A percentile compares a stretch with the other conserved stretches of the same genome.
Evolutionary conservation across 64 coral and sea anemone species (phyloP).

Genomic region (Montipora capricornis): DNA sequence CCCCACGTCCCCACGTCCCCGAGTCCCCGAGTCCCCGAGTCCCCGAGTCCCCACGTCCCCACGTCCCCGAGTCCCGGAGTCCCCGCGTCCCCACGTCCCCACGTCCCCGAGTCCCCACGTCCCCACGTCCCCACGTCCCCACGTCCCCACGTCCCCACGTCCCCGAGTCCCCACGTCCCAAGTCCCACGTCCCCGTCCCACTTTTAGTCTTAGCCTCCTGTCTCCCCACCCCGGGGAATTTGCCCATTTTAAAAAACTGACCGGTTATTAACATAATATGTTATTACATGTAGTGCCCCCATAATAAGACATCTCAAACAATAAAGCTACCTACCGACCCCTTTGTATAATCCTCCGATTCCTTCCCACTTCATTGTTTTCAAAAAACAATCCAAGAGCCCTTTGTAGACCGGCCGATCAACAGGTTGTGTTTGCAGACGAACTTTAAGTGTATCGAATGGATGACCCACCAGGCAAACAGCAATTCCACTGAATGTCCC

Average conservation of each 20-base stretch:
- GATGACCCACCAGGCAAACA: constrained; percentile 89
- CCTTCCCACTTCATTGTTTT: constrained; percentile 98
- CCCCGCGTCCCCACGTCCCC: no score
- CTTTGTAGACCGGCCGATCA: constrained; percentile 79
- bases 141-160: no score
- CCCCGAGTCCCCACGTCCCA: no score
- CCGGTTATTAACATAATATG: neutral
- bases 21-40: no score
- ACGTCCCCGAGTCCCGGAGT: no score
- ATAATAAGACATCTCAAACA: neutral
- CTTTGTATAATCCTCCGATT: constrained; percentile 93
- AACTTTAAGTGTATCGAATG: constrained; percentile 94
- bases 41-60: no score
- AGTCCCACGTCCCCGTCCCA: no score
- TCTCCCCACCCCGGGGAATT: no score
- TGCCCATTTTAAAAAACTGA: neutral
- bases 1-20: no score
- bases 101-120: no score
- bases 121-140: no score
- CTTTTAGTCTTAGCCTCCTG: no score
- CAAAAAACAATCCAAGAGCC: constrained; percentile 85
- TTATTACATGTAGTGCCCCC: neutral
- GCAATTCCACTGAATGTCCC: constrained; percentile 89
- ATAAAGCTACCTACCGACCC: constrained; percentile 62
- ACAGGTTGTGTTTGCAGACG: constrained; percentile 91